These are phyloP conservation scores for Meteorus sp. DNA, from an alignment of 1,140 invertebrate genomes.

Conservation along the genomic window DNA sequence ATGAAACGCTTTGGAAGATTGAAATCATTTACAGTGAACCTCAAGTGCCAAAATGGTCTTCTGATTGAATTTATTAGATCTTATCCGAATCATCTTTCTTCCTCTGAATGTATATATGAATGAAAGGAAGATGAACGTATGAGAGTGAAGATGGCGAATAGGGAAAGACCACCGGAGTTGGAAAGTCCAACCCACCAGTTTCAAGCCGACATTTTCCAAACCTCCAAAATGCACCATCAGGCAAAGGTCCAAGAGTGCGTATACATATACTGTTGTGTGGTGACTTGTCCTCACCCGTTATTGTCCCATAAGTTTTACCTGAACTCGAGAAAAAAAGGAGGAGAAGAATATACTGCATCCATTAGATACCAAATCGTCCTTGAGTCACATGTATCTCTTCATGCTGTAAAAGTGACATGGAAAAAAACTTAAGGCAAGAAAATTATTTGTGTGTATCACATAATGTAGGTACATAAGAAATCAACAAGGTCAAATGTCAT, in stretches of 20 bases:
- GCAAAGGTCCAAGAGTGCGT: neutral
- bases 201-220: slow-evolving; percentile 15
- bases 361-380: slow-evolving; percentile 21
- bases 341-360: neutral
- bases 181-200: slow-evolving; percentile 18
- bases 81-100: neutral
- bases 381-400: slow-evolving; percentile 14
- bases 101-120: too few species aligned
- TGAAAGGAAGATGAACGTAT: neutral
- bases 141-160: neutral
- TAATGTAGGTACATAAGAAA: neutral
- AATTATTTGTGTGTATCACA: neutral
- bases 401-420: slow-evolving; percentile 1
- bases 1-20: too few species aligned
- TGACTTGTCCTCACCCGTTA: neutral
- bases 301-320: neutral
- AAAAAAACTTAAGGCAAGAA: slow-evolving; percentile 4
- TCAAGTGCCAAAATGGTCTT: too few species aligned
- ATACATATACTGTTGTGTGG: too few species aligned
- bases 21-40: too few species aligned
- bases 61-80: too few species aligned
- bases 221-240: too few species aligned
- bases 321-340: too few species aligned
- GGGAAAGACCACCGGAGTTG: slow-evolving; percentile 8
- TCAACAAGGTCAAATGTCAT: neutral